phyloP scores from a whole-genome alignment of 2,797 vertebrate genomes.

The Etheostoma perlongum region DNA sequence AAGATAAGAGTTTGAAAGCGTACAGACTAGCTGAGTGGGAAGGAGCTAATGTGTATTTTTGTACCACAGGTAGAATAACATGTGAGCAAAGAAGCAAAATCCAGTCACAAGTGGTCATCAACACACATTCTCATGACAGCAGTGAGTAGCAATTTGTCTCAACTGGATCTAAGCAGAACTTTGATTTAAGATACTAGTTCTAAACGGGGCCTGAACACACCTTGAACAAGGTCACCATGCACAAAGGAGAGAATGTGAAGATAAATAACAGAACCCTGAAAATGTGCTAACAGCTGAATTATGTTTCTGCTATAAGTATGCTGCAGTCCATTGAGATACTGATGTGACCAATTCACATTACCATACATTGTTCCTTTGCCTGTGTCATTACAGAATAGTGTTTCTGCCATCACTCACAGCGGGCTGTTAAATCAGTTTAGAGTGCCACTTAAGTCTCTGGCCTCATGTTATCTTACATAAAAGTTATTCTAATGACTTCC shows the following conservation, averaged over 20 bases:
- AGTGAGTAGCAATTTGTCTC: neutral
- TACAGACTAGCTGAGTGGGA: neutral
- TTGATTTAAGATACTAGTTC: neutral
- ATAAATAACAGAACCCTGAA: neutral
- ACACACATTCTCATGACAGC: neutral
- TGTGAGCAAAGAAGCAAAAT: neutral
- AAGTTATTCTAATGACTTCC: neutral
- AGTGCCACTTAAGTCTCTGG: neutral
- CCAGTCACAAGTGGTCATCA: neutral
- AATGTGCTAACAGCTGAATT: neutral
- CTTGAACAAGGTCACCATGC: neutral
- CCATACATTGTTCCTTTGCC: neutral
- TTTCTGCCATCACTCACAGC: neutral
- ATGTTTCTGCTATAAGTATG: neutral
- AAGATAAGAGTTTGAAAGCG: neutral
- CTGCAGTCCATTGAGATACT: neutral
- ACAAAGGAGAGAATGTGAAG: neutral
- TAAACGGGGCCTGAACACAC: neutral
- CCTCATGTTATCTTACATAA: neutral
- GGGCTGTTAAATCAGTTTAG: neutral
- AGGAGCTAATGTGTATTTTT: neutral
- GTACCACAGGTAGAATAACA: constrained; percentile 11
- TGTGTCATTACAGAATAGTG: neutral
- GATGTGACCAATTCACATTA: neutral
- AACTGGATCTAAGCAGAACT: neutral